Evolutionary conservation across 2,797 vertebrate genomes (phyloP), one percentile per base, ranked within the genome.

Genomic region (Peromyscus nudipes): DNA sequence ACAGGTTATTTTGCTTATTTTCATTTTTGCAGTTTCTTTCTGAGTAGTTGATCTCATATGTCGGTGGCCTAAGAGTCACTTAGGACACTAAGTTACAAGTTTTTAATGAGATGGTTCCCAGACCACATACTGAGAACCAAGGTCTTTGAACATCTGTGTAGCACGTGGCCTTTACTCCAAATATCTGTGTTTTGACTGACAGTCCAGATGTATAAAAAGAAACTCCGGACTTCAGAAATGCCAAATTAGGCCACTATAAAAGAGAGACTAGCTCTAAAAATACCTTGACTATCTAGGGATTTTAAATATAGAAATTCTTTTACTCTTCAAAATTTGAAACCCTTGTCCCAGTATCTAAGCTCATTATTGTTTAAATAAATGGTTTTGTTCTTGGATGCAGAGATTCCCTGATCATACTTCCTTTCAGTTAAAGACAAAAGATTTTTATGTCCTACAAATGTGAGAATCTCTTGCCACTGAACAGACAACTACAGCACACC

Each of bases 241-340:
- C 87, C 92, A 94, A 98, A 97, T 95, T 87, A 97, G 95, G 97
- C 92, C 88, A 98, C 96, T 97, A 98, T 97, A 97, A 97, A 97
- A 97, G 94, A 98, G 96, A 94, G 89, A 93, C 81, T 27, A 46
- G 52, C 62, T 88, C 96, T 97, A 97, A 96, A 96, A 96, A 97
- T 97, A 98, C 62, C 81, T 96, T 71, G 29, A 90, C 97, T 97
- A 97, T 97, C 98, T 98, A 98, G 95, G 96, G 97, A 97, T 98
- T 98, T 97, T 97, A 98, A 98, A 98, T 98, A 97, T 98, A 98
- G 97, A 98, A 96, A 97, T 94, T 92, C 92, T 96, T 98, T 97
- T 92, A 94, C 94, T 97, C 89, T 97, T 94, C 96, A 97, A 98
- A 96, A 97, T 96, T 84, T 62, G 95, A 97, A 98, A 97, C 95